phyloP scores from a whole-genome alignment of 2,113 vertebrate genomes.

The Mus musculus region GRCm39 chr16:94586001-94586500 shows the following conservation, averaged over 20 bases:
- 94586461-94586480: background rate
- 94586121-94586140: background rate
- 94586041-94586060: background rate
- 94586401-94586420: background rate
- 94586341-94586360: background rate
- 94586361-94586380: background rate
- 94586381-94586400: background rate
- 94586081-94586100: background rate
- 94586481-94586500: background rate
- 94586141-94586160: background rate
- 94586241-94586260: background rate
- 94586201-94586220: background rate
- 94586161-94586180: background rate
- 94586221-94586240: background rate
- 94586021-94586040: background rate
- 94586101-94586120: background rate
- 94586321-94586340: background rate
- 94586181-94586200: background rate
- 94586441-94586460: background rate
- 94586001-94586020: background rate
- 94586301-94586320: background rate
- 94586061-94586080: background rate
- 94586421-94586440: background rate
- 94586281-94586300: background rate
- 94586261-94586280: background rate